Conservation (phyloP, 2,113 vertebrate genomes). For the Chunga burmeisteri region DNA sequence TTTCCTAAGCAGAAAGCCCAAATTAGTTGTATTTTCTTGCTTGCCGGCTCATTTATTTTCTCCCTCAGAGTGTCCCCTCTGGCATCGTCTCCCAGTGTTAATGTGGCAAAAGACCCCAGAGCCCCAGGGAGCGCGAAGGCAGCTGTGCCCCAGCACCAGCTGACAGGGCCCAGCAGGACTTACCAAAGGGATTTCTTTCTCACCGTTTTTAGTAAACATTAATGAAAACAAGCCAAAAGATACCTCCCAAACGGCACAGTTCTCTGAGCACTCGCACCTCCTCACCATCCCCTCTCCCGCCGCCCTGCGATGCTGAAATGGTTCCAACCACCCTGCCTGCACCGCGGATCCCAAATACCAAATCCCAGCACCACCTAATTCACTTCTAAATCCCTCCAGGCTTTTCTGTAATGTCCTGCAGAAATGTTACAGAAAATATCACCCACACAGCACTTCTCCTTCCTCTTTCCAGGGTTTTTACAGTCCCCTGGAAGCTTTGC, state of each 20-base stretch:
- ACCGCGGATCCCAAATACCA: neutral
- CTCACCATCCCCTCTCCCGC: neutral
- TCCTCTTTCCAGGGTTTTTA: neutral
- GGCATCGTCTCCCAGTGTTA: accelerated
- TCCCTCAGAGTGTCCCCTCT: neutral
- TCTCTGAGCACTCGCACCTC: neutral
- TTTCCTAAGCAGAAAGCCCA: neutral
- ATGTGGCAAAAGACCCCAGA: neutral
- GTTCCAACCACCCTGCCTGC: neutral
- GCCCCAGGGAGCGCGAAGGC: neutral
- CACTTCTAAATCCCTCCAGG: neutral
- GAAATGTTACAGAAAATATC: neutral
- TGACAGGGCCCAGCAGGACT: neutral
- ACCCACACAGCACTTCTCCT: accelerated
- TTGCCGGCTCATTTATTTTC: neutral
- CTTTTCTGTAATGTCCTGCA: neutral
- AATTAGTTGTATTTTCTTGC: neutral
- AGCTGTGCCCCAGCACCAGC: neutral
- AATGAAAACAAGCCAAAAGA: neutral
- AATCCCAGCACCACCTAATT: neutral
- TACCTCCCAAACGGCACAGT: neutral
- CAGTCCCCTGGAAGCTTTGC: neutral
- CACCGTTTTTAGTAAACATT: neutral
- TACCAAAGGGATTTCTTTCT: neutral
- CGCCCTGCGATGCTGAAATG: neutral